Evolutionary conservation across 2,888 invertebrate genomes (phyloP), one percentile per base, ranked within the genome.

Genomic region (Drosophila subsilvestris): DNA sequence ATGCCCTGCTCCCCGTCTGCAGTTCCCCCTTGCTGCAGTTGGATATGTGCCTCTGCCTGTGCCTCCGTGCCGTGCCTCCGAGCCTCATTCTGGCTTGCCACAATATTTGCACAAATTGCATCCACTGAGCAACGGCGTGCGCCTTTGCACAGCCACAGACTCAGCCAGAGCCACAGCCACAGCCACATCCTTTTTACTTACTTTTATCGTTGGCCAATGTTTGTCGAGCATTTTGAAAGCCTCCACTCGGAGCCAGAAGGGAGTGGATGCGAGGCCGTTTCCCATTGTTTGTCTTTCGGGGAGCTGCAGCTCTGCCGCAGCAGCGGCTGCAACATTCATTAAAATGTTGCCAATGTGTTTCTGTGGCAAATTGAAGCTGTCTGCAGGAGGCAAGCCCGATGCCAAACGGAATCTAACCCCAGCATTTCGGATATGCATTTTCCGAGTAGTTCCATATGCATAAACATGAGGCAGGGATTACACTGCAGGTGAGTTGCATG

Each of bases 291-390:
- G 88, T 74, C 75, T 75, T 75, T 58, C 44, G 20, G 51, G 22
- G 57, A 48, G 42, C 54, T 60, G 49, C 1, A 32, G 12, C 32
- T 32, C 12, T 32, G 32, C 32, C 32, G 56, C 59, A 77, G 72
- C 55, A 66, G 62, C 74, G 71, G 77, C 69, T 79, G 81, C 85
- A 80, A 72, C 87, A 85, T 85, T 85, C 88, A 85, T 85, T 88
- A 86, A 85, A 86, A 84, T 86, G 86, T 88, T 88, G 85, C 88
- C 85, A 86, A 88, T 88, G 85, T 86, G 85, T 88, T 88, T 86
- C 84, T 88, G 87, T 77, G 87, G 88, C 79, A 83, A 88, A 88
- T 84, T 86, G 84, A 88, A 78, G 86, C 80, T 88, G 74, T 73
- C 54, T 37, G 47, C 17, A 47, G 20, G 43, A 63, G 73, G 65